Conservation (phyloP, 2,888 invertebrate genomes). For the Creontiades dilutus region DNA sequence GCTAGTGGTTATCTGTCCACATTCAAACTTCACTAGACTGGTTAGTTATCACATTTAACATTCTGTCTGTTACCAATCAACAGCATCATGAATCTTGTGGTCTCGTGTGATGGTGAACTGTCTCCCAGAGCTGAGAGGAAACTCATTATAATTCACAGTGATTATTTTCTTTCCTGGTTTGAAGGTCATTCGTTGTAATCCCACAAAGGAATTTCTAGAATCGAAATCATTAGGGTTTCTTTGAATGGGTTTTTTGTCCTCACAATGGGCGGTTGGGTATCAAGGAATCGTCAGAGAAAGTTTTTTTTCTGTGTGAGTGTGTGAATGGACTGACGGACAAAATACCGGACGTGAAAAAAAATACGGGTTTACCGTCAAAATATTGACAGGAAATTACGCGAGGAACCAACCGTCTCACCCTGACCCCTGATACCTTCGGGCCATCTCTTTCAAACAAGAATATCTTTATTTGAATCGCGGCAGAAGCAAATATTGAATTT, state of each 20-base stretch:
- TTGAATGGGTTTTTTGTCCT: neutral
- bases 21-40: no score
- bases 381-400: conserved; percentile 30
- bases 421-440: conserved; percentile 34
- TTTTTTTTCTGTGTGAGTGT: neutral
- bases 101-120: no score
- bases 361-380: neutral
- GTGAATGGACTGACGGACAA: conserved; percentile 1
- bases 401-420: neutral
- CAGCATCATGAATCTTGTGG: no score
- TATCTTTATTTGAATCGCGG: conserved; percentile 15
- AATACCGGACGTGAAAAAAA: conserved; percentile 26
- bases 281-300: neutral
- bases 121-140: no score
- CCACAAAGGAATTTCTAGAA: no score
- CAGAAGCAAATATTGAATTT: neutral
- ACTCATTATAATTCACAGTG: no score
- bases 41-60: no score
- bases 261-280: neutral
- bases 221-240: neutral
- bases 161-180: no score
- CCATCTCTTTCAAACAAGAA: conserved; percentile 15
- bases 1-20: no score
- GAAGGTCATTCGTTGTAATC: no score
- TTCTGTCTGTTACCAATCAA: no score